Evolutionary conservation across 2,888 invertebrate species (phyloP).

Genomic region (Apeira syringaria): DNA sequence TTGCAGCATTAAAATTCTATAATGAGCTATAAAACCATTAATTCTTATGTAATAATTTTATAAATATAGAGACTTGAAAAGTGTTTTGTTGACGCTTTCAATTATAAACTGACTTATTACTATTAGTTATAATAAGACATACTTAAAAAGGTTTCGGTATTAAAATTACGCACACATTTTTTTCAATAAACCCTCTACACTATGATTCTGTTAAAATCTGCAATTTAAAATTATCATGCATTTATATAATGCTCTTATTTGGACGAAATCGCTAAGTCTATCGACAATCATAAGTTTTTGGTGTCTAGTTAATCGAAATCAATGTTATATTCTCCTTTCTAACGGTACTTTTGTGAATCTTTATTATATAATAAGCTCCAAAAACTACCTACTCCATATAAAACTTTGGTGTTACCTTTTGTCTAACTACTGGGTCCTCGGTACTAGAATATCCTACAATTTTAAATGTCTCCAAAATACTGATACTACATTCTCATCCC

Average conservation of each 20-base stretch:
- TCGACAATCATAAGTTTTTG: conserved; percentile 45
- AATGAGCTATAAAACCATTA: no score
- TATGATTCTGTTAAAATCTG: conserved; percentile 16
- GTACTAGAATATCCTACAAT: conserved; percentile 58
- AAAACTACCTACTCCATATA: conserved; percentile 54
- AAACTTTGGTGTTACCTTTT: conserved; percentile 75
- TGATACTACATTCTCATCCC: conserved; percentile 66
- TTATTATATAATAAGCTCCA: conserved; percentile 69
- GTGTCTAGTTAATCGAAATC: conserved; percentile 37
- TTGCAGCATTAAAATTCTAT: no score
- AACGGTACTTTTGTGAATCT: conserved; percentile 26
- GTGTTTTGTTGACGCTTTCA: no score
- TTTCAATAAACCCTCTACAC: conserved; percentile 1
- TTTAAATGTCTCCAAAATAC: conserved; percentile 77
- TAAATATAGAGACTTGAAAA: no score
- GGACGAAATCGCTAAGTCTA: conserved; percentile 71
- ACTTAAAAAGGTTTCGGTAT: conserved; percentile 1
- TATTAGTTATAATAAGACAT: neutral
- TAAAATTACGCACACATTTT: conserved; percentile 1
- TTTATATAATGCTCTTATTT: conserved; percentile 38
- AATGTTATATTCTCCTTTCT: conserved; percentile 22
- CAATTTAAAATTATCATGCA: conserved; percentile 23
- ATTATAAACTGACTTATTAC: no score
- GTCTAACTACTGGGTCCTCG: conserved; percentile 74
- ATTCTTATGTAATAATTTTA: no score